Evolutionary conservation across 1,140 invertebrate species (phyloP), one percentile per base, ranked within the genome.

Genomic region (Micrasema longulum): DNA sequence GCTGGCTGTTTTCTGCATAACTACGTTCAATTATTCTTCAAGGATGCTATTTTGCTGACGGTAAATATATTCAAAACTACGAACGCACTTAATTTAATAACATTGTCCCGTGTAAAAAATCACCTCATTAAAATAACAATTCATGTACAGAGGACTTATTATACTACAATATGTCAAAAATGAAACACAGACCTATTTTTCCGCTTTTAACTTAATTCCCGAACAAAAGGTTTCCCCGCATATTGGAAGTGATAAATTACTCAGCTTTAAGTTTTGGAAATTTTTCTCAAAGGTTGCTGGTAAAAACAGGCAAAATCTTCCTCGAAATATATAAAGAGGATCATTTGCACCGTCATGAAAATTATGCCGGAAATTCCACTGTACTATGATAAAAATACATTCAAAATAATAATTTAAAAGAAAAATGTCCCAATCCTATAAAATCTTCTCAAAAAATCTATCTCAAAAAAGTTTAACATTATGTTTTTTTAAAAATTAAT

Each of bases 141-240:
- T 66, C 73, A 53, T 35, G 52, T 68, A 74, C 35, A 71, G 71
- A 74, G 47, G 63, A 48, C 55, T 74, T 52, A 68, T 70, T 74
- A 55, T 55, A 64, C 73, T 67, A 64, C 53, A 74, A 74, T 74
- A 74, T 74, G 73, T 74, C 73, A 74, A 74, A 71, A 74, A 68
- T 71, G 73, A 71, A 65, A 71, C 69, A 69, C 43, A 38, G 73
- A 74, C 73, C 71, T 74, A 74, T 71, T 74, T 74, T 74, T 74
- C 73, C 64, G 63, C 68, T 67, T 67, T 68, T 71, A 60, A 65
- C 73, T 74, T 74, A 71, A 74, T 74, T 74, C 68, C 26, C 53
- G 73, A 64, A 74, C 73, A 74, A 74, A 74, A 74, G 73, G 72
- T 69, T 66, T 57, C 60, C 41, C 11, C 23, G 26, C 0, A 67